phyloP scores from a whole-genome alignment of 2,797 vertebrate species.

The Sebastes steindachneri region DNA sequence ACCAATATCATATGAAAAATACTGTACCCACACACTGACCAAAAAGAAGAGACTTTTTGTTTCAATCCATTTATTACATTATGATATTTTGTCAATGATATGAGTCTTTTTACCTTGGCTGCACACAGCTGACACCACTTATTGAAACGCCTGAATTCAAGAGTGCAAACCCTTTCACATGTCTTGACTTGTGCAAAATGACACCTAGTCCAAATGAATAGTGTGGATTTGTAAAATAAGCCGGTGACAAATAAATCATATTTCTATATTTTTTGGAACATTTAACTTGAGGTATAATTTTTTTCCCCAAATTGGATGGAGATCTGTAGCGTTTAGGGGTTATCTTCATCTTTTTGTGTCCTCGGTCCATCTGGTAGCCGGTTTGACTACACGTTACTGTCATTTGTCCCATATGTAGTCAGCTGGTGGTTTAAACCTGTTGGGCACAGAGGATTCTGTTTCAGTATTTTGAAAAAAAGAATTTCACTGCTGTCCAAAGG shows the following conservation, averaged over 20 bases:
- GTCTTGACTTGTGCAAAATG: background rate
- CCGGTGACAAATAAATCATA: background rate
- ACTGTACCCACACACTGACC: background rate
- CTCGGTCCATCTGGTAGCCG: background rate
- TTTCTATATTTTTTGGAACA: background rate
- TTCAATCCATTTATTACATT: background rate
- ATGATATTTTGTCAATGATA: background rate
- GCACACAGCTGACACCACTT: background rate
- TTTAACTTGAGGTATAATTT: background rate
- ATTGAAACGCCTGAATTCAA: background rate
- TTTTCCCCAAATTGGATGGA: background rate
- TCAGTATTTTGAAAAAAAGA: conserved; percentile 20
- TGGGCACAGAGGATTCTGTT: background rate
- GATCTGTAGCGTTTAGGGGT: background rate
- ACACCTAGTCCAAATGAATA: background rate
- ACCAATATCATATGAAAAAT: background rate
- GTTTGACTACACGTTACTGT: conserved; percentile 1
- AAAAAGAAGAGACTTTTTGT: background rate
- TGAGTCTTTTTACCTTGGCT: background rate
- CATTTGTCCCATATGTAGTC: background rate
- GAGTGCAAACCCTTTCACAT: background rate
- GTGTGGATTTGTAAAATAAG: background rate
- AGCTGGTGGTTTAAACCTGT: background rate
- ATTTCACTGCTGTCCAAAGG: background rate
- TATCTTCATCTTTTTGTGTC: background rate